phyloP scores from a whole-genome alignment of 30 jellyfish, hydroid and myxozoan species.

The Kudoa iwatai region DNA sequence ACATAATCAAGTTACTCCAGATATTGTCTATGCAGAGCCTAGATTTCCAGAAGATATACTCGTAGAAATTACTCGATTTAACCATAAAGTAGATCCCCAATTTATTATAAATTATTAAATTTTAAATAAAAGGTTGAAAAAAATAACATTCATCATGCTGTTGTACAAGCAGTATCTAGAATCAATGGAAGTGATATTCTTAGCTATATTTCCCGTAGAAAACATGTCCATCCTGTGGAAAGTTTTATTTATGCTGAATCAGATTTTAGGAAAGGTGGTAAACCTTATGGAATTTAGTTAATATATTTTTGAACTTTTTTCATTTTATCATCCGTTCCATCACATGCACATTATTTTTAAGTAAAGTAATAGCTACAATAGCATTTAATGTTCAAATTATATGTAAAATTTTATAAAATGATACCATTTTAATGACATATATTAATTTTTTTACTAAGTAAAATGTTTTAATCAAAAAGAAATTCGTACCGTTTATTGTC shows the following conservation, averaged over 20 bases:
- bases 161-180: slow-evolving; percentile 76
- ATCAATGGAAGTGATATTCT: slow-evolving; percentile 1
- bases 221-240: slow-evolving; percentile 6
- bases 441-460: too few relatives aligned
- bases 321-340: too few relatives aligned
- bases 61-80: slow-evolving; percentile 3
- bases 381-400: too few relatives aligned
- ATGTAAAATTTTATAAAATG: too few relatives aligned
- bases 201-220: slow-evolving; percentile 7
- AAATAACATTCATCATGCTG: slow-evolving; percentile 67
- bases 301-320: too few relatives aligned
- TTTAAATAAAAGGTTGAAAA: slow-evolving; percentile 16
- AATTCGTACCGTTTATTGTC: too few relatives aligned
- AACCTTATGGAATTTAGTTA: slow-evolving; percentile 47
- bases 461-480: too few relatives aligned
- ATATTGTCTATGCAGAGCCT: slow-evolving; percentile 30
- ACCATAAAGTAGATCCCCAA: slow-evolving; percentile 21
- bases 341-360: too few relatives aligned
- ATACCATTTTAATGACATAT: too few relatives aligned
- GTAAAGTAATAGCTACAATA: too few relatives aligned
- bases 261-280: slow-evolving; percentile 72
- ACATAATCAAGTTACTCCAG: slow-evolving; percentile 46
- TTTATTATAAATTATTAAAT: too few relatives aligned
- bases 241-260: slow-evolving; percentile 50
- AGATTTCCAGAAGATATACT: slow-evolving; percentile 13